Percentiles rank a stretch among this genome's conserved stretches.
phyloP scores from a whole-genome alignment of 2,888 invertebrate genomes.

The Spilosoma lubricipeda region DNA sequence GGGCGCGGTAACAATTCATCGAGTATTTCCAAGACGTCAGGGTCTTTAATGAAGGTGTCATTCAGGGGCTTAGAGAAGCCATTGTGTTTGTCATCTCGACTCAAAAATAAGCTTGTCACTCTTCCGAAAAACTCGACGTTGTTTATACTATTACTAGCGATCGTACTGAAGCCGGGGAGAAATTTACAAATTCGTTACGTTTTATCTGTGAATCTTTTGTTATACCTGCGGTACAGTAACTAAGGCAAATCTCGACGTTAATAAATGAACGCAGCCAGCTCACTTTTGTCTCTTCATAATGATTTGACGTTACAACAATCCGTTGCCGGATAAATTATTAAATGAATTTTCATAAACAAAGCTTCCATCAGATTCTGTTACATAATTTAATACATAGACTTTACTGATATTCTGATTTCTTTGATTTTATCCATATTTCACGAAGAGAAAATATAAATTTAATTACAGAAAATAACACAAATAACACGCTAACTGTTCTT shows the following conservation, averaged over 20 bases:
- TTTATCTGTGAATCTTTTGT: conserved; percentile 62
- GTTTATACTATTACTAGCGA: conserved; percentile 44
- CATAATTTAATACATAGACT: conserved; percentile 54
- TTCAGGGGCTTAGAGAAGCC: conserved; percentile 67
- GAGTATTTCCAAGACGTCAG: conserved; percentile 75
- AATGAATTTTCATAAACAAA: conserved; percentile 66
- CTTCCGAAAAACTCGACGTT: conserved; percentile 47
- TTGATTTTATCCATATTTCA: conserved; percentile 15
- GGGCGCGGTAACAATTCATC: conserved; percentile 64
- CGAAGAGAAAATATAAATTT: conserved; percentile 15
- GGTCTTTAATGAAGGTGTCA: conserved; percentile 78
- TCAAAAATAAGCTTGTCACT: conserved; percentile 62
- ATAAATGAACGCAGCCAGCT: conserved; percentile 63
- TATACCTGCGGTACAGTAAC: conserved; percentile 50
- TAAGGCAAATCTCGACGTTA: conserved; percentile 61
- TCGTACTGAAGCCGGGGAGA: conserved; percentile 31
- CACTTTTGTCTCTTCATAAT: conserved; percentile 60
- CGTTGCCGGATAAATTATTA: conserved; percentile 53
- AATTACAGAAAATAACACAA: conserved; percentile 12
- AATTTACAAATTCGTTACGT: conserved; percentile 53
- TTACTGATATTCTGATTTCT: conserved; percentile 37
- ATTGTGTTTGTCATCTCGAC: conserved; percentile 66
- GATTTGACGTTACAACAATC: conserved; percentile 54
- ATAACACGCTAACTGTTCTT: conserved; percentile 23
- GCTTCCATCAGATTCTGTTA: conserved; percentile 51